Percentiles rank a stretch among this genome's conserved stretches.
These are phyloP conservation scores for Acleris sparsana DNA, from an alignment of 2,888 invertebrate genomes.

Conservation along the genomic window DNA sequence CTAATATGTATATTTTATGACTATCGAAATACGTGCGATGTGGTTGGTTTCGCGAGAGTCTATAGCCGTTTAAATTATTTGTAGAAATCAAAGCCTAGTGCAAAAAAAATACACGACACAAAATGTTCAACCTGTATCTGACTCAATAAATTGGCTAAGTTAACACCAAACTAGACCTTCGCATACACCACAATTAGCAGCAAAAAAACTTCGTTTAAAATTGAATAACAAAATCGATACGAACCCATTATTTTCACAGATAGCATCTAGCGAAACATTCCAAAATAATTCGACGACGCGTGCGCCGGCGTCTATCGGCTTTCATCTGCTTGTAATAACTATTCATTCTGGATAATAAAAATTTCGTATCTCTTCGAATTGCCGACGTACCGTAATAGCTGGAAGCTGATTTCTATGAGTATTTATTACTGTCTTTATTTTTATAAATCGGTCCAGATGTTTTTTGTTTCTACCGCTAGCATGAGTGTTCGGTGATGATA, in stretches of 20 bases:
- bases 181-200: slow-evolving; percentile 4
- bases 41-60: no score
- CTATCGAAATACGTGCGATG: no score
- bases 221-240: slow-evolving; percentile 53
- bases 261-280: slow-evolving; percentile 61
- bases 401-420: slow-evolving; percentile 59
- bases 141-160: neutral
- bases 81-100: no score
- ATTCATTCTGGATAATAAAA: slow-evolving; percentile 67
- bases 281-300: slow-evolving; percentile 62
- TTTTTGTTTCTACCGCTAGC: slow-evolving; percentile 22
- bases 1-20: no score
- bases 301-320: slow-evolving; percentile 60
- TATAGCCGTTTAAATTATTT: no score
- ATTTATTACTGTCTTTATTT: slow-evolving; percentile 58
- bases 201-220: slow-evolving; percentile 43
- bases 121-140: neutral
- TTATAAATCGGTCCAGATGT: slow-evolving; percentile 43
- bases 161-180: slow-evolving; percentile 1
- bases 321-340: slow-evolving; percentile 68
- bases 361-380: slow-evolving; percentile 59
- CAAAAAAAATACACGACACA: no score
- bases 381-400: slow-evolving; percentile 68
- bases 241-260: slow-evolving; percentile 51
- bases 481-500: neutral